These are phyloP conservation scores for Prochilodus magdalenae DNA, from an alignment of 2,113 vertebrate genomes.

Conservation along the genomic window DNA sequence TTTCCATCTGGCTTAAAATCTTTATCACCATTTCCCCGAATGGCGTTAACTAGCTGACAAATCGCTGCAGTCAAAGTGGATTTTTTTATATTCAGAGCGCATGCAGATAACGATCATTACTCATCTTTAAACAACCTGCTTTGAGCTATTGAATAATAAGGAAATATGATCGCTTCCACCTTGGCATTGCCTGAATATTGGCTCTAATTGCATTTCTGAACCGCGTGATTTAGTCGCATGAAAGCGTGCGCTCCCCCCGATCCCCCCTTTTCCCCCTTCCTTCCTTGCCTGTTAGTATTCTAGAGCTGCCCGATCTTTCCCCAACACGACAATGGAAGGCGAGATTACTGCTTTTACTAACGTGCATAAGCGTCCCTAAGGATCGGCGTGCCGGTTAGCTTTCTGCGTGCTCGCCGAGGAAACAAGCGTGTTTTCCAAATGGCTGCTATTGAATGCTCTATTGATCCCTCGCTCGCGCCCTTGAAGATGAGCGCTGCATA, in stretches of 20 bases:
- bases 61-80: conserved; percentile 46
- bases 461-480: conserved; percentile 52
- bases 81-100: conserved; percentile 26
- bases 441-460: conserved; percentile 56
- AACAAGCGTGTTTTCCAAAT: conserved; percentile 59
- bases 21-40: conserved; percentile 21
- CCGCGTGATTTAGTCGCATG: conserved; percentile 34
- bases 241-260: neutral
- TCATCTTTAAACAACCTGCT: conserved; percentile 65
- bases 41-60: conserved; percentile 59
- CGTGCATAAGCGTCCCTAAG: conserved; percentile 61
- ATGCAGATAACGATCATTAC: conserved; percentile 56
- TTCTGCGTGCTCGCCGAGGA: conserved; percentile 41
- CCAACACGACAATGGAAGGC: conserved; percentile 21
- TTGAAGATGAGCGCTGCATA: conserved; percentile 47
- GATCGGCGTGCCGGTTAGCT: conserved; percentile 46
- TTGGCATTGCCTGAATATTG: conserved; percentile 57
- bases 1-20: neutral
- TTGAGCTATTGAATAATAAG: conserved; percentile 60
- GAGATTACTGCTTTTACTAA: conserved; percentile 62
- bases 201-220: conserved; percentile 59
- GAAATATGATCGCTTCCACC: conserved; percentile 63
- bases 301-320: conserved; percentile 35
- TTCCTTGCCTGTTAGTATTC: conserved; percentile 48
- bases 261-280: neutral